Conservation (phyloP, 64 coral and sea anemone genomes). For the Pocillopora verrucosa region DNA sequence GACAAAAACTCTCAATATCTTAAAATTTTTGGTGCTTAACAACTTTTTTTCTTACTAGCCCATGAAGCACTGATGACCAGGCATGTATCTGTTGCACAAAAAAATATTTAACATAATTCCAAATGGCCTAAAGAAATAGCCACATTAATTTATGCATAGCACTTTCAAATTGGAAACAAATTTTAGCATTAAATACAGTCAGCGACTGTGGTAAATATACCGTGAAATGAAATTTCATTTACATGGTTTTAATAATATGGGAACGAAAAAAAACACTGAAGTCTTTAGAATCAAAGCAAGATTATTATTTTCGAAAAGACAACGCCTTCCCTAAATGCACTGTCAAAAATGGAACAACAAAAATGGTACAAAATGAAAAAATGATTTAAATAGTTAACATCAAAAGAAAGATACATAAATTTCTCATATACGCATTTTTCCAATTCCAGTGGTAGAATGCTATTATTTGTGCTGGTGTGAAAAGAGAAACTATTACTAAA, state of each 20-base stretch:
- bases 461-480: background rate
- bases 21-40: too few species aligned
- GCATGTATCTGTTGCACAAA: too few species aligned
- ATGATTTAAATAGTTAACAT: background rate
- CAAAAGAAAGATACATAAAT: background rate
- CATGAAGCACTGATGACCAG: too few species aligned
- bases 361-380: background rate
- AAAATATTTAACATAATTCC: too few species aligned
- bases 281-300: constrained; percentile 3
- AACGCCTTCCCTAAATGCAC: constrained; percentile 16
- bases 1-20: too few species aligned
- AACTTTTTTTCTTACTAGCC: too few species aligned
- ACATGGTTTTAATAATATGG: background rate
- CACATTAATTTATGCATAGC: too few species aligned
- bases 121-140: too few species aligned
- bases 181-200: too few species aligned
- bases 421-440: background rate
- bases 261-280: background rate
- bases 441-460: background rate
- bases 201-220: too few species aligned
- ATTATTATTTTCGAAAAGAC: constrained; percentile 1
- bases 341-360: background rate
- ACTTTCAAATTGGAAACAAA: too few species aligned
- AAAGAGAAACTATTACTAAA: background rate
- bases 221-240: too few species aligned